phyloP scores from a whole-genome alignment of 2,888 invertebrate species.

The Trichopoda pennipes region DNA sequence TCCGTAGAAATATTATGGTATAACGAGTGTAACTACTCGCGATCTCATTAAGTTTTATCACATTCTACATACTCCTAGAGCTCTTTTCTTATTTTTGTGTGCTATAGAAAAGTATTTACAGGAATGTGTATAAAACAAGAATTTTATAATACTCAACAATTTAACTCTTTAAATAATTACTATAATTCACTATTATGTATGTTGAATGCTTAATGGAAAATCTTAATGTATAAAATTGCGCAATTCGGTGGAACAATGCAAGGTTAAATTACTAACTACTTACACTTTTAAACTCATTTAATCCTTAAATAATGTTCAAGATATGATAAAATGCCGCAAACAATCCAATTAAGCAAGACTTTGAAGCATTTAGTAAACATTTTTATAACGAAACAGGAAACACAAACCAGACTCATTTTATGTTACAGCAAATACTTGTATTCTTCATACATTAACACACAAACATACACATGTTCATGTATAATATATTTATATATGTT shows the following conservation, averaged over 20 bases:
- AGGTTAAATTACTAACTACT: constrained; percentile 62
- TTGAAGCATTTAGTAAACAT: constrained; percentile 60
- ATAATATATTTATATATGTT: not conserved
- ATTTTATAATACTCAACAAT: not conserved
- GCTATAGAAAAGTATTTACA: not conserved
- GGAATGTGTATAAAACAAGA: not conserved
- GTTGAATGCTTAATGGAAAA: not conserved
- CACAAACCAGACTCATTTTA: constrained; percentile 57
- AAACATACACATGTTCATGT: not conserved
- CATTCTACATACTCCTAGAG: not conserved
- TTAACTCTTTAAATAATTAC: not conserved
- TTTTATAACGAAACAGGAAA: constrained; percentile 59
- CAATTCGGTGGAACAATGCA: constrained; percentile 40
- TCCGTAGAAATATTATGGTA: not conserved
- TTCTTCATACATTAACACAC: constrained; percentile 17
- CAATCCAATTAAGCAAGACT: constrained; percentile 62
- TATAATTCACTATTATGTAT: not conserved
- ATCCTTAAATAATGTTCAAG: constrained; percentile 53
- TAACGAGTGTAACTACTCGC: not conserved
- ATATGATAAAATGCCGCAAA: constrained; percentile 64
- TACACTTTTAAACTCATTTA: constrained; percentile 43
- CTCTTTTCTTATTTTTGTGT: not conserved
- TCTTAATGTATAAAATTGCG: constrained; percentile 22
- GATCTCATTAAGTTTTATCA: not conserved
- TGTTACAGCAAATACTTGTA: constrained; percentile 51